Evolutionary conservation across 2,888 invertebrate genomes (phyloP), one percentile per base, ranked within the genome.

Genomic region (Cryptocheilus praepositus): DNA sequence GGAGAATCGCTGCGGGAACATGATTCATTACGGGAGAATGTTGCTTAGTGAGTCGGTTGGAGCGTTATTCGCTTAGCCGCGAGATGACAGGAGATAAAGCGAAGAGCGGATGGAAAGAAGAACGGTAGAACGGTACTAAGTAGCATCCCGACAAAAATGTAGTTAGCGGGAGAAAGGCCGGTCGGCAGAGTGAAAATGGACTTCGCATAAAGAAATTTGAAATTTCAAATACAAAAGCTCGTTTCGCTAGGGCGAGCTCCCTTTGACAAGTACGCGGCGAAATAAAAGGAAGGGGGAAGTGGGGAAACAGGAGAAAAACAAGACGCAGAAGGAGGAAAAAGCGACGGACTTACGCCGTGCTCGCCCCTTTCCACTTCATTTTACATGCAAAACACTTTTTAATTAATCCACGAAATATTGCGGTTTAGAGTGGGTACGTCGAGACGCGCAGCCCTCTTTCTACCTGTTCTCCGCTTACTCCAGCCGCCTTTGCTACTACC

Each of bases 311-410:
- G 65, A 61, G 46, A 52, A 18, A 19, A 25, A n/a, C n/a, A 15
- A 52, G 21, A 22, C 22, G 21, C 15, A 25, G n/a, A 18, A 15
- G 18, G 15, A 8, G 28, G 1, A 54, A 7, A 36, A 7, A 28
- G 52, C 7, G 15, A 5, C n/a, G 25, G 25, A 13, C 15, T 52
- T 21, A 2, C 22, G 25, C 52, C 52, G n/a, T 13, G 25, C 19
- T 25, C 54, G 16, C 55, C 25, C 22, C 59, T 45, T 70, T 64
- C 53, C 60, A 22, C 61, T 74, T 61, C 61, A 69, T 71, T 72
- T 77, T 78, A 64, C 61, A 68, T 70, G 69, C 76, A 79, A 77
- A 60, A 76, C 64, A 54, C 57, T 81, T 77, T 76, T 76, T 72
- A 76, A 81, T 76, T 79, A 79, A 76, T 74, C 73, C 51, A 52